Percentiles rank a stretch among this genome's conserved stretches.
Evolutionary conservation across 2,797 vertebrate species (phyloP).

Genomic region (Parambassis ranga): DNA sequence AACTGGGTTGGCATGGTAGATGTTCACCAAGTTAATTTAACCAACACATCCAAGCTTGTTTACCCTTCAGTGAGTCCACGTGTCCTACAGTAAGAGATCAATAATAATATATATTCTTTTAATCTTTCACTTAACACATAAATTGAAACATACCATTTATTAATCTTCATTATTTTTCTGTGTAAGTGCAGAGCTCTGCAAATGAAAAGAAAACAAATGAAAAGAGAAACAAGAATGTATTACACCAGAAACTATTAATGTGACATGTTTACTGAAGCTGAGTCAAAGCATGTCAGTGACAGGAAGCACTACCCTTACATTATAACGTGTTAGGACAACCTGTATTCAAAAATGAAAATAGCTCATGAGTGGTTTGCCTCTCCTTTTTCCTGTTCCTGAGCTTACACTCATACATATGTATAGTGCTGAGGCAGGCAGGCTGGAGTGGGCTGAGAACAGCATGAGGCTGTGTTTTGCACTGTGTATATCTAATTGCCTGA

Average conservation of each 20-base stretch:
- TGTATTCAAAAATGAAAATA: conserved; percentile 17
- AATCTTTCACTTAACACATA: too few species aligned
- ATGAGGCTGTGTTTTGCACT: conserved; percentile 58
- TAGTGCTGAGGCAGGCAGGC: conserved; percentile 47
- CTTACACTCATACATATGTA: conserved; percentile 64
- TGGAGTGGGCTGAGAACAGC: conserved; percentile 60
- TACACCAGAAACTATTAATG: neutral
- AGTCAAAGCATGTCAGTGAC: neutral
- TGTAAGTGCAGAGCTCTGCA: conserved; percentile 35
- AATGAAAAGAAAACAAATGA: neutral
- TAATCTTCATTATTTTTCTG: conserved; percentile 47
- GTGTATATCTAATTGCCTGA: conserved; percentile 72
- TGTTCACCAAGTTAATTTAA: conserved; percentile 17
- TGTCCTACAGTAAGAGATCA: conserved; percentile 63
- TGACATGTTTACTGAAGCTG: neutral
- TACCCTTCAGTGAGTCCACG: conserved; percentile 53
- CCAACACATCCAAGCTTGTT: conserved; percentile 45
- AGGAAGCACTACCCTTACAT: neutral
- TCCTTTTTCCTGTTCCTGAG: conserved; percentile 23
- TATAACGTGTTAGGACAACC: conserved; percentile 2
- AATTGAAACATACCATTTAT: conserved; percentile 59
- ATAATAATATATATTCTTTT: too few species aligned
- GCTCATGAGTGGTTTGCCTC: conserved; percentile 24
- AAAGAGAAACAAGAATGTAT: neutral
- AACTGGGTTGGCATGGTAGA: conserved; percentile 6